Evolutionary conservation across 2,113 vertebrate species (phyloP), one percentile per base, ranked within the genome.

Genomic region (Ptychochromis oligacanthus): DNA sequence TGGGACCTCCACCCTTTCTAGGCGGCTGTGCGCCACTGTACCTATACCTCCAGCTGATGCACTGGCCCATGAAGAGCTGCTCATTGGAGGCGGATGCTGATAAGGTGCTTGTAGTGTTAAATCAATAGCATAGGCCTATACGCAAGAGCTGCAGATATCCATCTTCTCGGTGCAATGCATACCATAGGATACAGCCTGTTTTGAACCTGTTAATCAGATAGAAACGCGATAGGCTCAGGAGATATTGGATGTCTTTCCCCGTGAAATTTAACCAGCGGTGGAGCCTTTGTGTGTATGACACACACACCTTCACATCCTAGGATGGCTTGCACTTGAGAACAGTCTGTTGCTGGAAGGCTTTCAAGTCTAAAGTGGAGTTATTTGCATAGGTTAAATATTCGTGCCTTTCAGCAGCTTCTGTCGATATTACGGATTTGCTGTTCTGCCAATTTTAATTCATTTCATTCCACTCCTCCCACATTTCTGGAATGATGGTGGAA

Each of bases 341-440:
- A 57, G 77, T 84, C 80, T 79, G 57, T 85, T 83, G 80, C 89
- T 89, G 81, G 79, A 87, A 83, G 77, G 86, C 84, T 94, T 92
- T 93, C 82, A 91, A 84, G 74, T 88, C 74, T 89, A 83, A 87
- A 92, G 72, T 90, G 72, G 80, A 91, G 72, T 88, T 70, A 92
- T 93, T 93, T 93, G 85, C 91, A 93, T 91, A 91, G 89, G 86
- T 90, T 91, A 93, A 91, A 93, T 82, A 88, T 92, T 82, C 58
- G 18, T 81, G 67, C 83, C 81, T 91, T 87, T 79, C 75, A 81
- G 82, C 56, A 28, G 89, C 87, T 82, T 79, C 72, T 62, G 85
- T 90, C 81, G 70, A 91, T 87, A 85, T 87, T 61, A 85, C 76
- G 36, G 90, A 90, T 93, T 89, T 90, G 77, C 87, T 87, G 82